Evolutionary conservation across 2,113 vertebrate species (phyloP), one percentile per base, ranked within the genome.

Genomic region (Neotoma lepida): DNA sequence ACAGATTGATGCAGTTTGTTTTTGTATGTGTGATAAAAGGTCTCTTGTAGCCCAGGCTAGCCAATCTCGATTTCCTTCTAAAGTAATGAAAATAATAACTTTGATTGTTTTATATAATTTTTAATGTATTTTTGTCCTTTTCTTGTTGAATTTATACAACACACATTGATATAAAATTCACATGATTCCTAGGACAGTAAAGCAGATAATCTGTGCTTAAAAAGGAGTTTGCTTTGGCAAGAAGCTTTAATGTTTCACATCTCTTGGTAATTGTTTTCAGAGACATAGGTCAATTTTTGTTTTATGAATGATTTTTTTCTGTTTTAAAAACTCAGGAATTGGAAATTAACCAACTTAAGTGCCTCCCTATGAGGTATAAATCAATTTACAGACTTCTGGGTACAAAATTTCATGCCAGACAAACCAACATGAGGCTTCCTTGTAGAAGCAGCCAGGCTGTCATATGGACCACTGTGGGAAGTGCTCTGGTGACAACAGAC

Each of bases 231-330:
- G 20, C 35, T 93, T 95, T 88, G 22, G 41, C 68, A 85, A 49
- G 2, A 14, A 9, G 44, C 24, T 77, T 88, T 90, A 90, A 64
- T 49, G 2, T 76, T 94, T 86, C 14, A 58, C 39, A 81, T 86
- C 85, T 90, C 33, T 61, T 76, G 61, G 64, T 33, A 54, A 51
- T 63, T 18, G 28, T 88, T 93, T 91, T 90, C 30, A 85, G 46
- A 17, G 85, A 80, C 18, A 76, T 70, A 61, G 66, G 14, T 77
- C 22, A 10, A 12, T 89, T 95, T 91, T 56, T 92, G 17, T 64
- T 88, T 86, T 88, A 71, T 86, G 33, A 89, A 88, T 94, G 33
- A 17, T 86, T 46, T 93, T 74, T 90, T 88, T 26, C 18, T 77
- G 58, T 33, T 64, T 64, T 70, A n/a, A 5, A 49, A 88, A 80